Conservation (phyloP, 1,140 invertebrate genomes). For the Camponotus floridanus region DNA sequence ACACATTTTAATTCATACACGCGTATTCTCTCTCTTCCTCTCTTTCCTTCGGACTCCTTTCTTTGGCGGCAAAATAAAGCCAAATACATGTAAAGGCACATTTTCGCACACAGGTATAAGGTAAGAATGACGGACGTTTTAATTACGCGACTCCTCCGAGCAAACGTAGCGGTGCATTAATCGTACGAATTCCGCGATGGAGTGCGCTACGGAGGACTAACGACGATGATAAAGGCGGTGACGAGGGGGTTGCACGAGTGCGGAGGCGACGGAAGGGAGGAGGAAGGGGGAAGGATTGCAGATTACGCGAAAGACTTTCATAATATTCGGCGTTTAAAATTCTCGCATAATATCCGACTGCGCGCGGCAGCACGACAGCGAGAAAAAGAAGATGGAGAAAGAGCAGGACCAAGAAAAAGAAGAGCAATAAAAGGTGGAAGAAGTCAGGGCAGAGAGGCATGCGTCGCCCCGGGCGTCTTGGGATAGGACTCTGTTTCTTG, state of each 20-base stretch:
- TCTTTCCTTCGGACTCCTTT: background rate
- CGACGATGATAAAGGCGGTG: conserved; percentile 50
- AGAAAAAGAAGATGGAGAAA: conserved; percentile 11
- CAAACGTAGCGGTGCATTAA: conserved; percentile 73
- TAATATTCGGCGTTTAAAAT: conserved; percentile 85
- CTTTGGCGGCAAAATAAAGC: conserved; percentile 48
- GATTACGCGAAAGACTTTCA: conserved; percentile 82
- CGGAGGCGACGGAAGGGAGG: conserved; percentile 49
- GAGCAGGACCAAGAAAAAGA: conserved; percentile 28
- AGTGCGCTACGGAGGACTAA: conserved; percentile 14
- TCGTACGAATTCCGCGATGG: conserved; percentile 77
- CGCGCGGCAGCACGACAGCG: conserved; percentile 57
- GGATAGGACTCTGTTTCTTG: conserved; percentile 83
- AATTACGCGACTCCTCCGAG: conserved; percentile 69
- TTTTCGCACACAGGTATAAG: conserved; percentile 56
- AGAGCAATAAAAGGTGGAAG: conserved; percentile 75
- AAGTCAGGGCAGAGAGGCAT: conserved; percentile 78
- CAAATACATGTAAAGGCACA: conserved; percentile 61
- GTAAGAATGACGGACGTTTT: conserved; percentile 70
- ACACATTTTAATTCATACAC: conserved; percentile 21
- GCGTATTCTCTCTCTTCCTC: background rate
- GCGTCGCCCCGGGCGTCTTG: conserved; percentile 82
- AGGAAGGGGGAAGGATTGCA: conserved; percentile 51
- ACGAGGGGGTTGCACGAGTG: conserved; percentile 43
- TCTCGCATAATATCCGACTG: conserved; percentile 81